A percentile compares a stretch with the other conserved stretches of the same genome.
Evolutionary conservation across 2,888 invertebrate species (phyloP).

Genomic region (Lasioglossum oenotherae): DNA sequence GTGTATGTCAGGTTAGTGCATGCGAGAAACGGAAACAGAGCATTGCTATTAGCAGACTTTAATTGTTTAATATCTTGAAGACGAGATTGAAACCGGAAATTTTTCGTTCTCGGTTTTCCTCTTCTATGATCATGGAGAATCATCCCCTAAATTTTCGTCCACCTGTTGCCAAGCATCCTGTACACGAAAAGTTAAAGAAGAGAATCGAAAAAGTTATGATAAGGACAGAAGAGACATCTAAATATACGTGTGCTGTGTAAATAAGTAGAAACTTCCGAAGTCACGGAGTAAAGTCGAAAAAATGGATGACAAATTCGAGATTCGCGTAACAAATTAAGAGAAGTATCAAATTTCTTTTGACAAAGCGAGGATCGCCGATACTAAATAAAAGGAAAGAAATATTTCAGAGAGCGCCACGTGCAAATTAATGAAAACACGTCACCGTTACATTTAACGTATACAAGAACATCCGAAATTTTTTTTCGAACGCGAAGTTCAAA

Average conservation of each 20-base stretch:
- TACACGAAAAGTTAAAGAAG: neutral
- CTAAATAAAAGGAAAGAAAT: constrained; percentile 41
- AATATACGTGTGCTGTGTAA: neutral
- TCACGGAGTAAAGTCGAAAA: neutral
- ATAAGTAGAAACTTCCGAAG: neutral
- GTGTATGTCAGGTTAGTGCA: neutral
- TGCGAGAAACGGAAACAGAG: neutral
- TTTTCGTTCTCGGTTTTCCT: neutral
- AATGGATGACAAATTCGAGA: neutral
- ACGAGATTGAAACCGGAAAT: neutral
- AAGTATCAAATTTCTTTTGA: neutral
- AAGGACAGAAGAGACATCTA: neutral
- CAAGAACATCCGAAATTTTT: constrained; percentile 45
- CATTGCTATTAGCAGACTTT: neutral
- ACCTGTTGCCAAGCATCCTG: constrained; percentile 13
- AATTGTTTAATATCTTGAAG: neutral
- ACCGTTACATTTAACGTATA: constrained; percentile 61
- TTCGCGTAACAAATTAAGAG: neutral
- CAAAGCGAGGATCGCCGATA: neutral
- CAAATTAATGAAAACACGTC: constrained; percentile 76
- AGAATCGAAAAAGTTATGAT: neutral
- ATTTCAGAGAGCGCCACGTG: constrained; percentile 70
- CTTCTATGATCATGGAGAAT: neutral
- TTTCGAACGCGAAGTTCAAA: constrained; percentile 35
- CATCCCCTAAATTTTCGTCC: neutral